Evolutionary conservation across 2,113 vertebrate species (phyloP), one percentile per base, ranked within the genome.

Genomic region (Eulemur rufifrons): DNA sequence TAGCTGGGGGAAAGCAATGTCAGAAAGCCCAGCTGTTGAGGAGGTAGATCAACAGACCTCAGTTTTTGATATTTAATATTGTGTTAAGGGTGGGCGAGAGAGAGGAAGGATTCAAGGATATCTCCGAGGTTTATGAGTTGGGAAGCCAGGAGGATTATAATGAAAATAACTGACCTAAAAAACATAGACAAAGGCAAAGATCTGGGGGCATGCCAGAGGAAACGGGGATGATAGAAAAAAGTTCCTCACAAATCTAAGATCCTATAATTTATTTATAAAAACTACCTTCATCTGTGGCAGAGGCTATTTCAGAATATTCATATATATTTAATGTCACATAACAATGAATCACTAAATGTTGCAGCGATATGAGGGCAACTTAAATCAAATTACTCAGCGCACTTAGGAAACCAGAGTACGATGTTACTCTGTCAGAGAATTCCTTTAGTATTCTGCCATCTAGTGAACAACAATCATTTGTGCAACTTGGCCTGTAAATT

Each of bases 401-500:
- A 17, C 80, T 73, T 42, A 2, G 23, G n/a, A 37, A 59, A 93
- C 20, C 13, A 8, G 42, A 73, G 29, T 20, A 29, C 21, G 45
- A 32, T 2, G 18, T 9, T 18, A 3, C 20, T 37, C 17, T 15
- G 56, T 37, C 25, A 71, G 12, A n/a, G 27, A 76, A 89, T 66
- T 71, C 87, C 61, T 94, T 80, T 94, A 97, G 97, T 85, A 88
- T 98, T 97, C 98, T 98, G 98, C 98, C 98, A 98, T 93, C 98
- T 98, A 98, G 98, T 95, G 98, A 96, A 73, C 64, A 90, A 68
- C 78, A 66, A 50, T 74, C 27, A 6, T 17, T 6, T 50, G 8
- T 94, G 61, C 77, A 93, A 45, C 45, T 88, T 74, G 39, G 5
- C 42, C 47, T 91, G 9, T 91, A 52, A 73, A 77, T 25, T 52